Evolutionary conservation across 1,140 invertebrate species (phyloP).

Genomic region (Penaeus indicus): DNA sequence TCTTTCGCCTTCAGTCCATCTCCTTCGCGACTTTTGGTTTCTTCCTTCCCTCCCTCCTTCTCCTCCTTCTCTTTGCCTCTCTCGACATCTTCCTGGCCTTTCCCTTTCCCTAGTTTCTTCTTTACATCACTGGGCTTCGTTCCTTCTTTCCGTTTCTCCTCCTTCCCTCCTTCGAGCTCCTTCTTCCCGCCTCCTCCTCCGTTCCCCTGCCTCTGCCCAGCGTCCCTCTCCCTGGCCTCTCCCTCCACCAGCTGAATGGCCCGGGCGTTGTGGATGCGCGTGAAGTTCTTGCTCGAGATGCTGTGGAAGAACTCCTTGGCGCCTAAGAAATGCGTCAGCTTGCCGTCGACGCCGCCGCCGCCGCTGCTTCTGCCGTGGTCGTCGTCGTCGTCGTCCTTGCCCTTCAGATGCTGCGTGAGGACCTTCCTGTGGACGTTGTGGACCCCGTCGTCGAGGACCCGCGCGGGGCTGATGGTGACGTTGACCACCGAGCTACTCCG

Average conservation of each 20-base stretch:
- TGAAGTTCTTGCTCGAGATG: conserved; percentile 33
- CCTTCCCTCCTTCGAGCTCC: not conserved
- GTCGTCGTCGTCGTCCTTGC: no score
- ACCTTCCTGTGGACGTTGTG: not conserved
- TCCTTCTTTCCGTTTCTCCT: not conserved
- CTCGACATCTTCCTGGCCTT: no score
- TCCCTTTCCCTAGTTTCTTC: no score
- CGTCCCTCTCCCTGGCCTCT: not conserved
- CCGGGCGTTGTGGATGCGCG: not conserved
- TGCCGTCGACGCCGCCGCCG: not conserved
- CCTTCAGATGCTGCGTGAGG: no score
- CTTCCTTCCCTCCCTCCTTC: no score
- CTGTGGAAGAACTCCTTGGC: conserved; percentile 30
- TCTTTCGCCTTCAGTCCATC: no score
- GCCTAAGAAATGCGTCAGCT: conserved; percentile 6
- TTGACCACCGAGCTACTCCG: not conserved
- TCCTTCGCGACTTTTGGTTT: no score
- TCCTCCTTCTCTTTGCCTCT: no score
- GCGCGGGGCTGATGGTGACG: conserved; percentile 19
- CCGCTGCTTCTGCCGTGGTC: no score
- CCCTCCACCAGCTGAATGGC: not conserved
- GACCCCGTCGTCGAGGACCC: not conserved
- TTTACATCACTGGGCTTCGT: no score
- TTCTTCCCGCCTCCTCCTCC: not conserved
- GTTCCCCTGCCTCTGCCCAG: no score